These are phyloP conservation scores for Thysanoteuthis rhombus DNA, from an alignment of 2,888 invertebrate genomes.

Conservation along the genomic window DNA sequence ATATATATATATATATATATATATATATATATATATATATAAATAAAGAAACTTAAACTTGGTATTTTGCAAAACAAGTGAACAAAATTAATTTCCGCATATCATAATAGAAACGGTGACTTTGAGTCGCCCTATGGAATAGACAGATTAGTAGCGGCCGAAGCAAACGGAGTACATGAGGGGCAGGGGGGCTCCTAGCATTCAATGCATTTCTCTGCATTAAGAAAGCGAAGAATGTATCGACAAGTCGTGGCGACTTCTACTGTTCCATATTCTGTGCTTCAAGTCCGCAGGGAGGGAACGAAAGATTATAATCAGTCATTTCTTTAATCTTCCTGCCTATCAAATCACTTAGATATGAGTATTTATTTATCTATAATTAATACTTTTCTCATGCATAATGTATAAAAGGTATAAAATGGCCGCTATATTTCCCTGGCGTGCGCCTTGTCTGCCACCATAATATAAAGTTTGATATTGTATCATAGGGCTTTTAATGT, in stretches of 20 bases:
- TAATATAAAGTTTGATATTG: not conserved
- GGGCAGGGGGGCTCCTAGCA: not conserved
- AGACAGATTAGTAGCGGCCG: not conserved
- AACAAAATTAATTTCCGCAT: not conserved
- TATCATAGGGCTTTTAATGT: not conserved
- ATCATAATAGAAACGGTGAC: not conserved
- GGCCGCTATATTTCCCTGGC: not conserved
- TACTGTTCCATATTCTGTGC: not conserved
- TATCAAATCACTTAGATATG: not conserved
- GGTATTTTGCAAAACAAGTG: not conserved
- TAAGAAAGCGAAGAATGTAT: not conserved
- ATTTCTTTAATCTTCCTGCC: not conserved
- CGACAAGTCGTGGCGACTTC: not conserved
- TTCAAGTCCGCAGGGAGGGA: not conserved
- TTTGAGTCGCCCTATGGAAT: not conserved
- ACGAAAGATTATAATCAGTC: not conserved
- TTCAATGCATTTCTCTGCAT: not conserved
- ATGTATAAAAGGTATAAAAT: not conserved
- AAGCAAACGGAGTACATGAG: not conserved
- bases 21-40: not conserved
- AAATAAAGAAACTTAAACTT: not conserved
- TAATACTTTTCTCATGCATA: not conserved
- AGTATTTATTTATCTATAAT: not conserved
- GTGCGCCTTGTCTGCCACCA: not conserved
- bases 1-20: not conserved